These are phyloP conservation scores for Megaptera novaeangliae DNA, from an alignment of 2,113 vertebrate genomes.

Conservation along the genomic window DNA sequence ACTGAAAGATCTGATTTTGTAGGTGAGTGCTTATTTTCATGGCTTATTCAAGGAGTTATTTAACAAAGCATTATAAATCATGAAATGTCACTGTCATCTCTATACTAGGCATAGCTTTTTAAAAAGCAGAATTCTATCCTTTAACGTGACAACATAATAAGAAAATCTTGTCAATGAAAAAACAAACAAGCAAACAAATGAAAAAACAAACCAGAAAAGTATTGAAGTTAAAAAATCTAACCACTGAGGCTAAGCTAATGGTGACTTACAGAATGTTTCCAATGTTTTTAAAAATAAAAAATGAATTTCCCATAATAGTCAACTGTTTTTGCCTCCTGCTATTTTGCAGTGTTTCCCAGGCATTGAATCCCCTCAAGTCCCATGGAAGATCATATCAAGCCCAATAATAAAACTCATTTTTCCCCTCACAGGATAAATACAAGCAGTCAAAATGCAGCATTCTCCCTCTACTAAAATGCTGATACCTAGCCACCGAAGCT, in stretches of 20 bases:
- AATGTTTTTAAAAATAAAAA: neutral
- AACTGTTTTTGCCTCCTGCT: neutral
- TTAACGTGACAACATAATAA: neutral
- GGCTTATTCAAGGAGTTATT: neutral
- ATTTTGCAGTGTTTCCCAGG: neutral
- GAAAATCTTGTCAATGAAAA: neutral
- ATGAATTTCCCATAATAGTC: neutral
- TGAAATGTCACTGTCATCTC: neutral
- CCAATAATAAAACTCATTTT: neutral
- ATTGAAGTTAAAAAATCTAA: neutral
- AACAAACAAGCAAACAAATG: neutral
- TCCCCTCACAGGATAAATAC: neutral
- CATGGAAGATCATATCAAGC: neutral
- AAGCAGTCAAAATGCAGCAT: neutral
- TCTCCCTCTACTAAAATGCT: neutral
- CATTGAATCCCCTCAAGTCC: neutral
- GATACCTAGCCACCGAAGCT: fast-evolving
- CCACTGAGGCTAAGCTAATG: neutral
- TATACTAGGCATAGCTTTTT: neutral
- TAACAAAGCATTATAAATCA: neutral
- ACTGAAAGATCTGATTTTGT: neutral
- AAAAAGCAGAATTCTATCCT: neutral
- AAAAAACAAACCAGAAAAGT: neutral
- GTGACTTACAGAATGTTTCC: neutral
- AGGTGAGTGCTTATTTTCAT: neutral